These are phyloP conservation scores for Choristoneura rosaceana DNA, from an alignment of 2,888 invertebrate genomes.

Conservation along the genomic window DNA sequence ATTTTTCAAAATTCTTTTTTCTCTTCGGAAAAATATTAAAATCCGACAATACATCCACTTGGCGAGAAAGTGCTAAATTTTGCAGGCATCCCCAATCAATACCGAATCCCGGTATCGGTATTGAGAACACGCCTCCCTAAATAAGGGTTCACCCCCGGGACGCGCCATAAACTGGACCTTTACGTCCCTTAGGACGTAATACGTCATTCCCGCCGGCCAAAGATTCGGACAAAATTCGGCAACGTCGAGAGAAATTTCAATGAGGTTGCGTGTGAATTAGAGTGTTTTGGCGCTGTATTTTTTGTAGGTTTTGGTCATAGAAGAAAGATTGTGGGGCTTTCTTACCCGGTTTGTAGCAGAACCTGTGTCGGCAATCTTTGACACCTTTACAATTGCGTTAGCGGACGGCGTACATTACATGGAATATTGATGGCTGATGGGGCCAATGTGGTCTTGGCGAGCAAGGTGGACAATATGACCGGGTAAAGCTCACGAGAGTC, in stretches of 20 bases:
- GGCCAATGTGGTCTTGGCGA: too few relatives aligned
- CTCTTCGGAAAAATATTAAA: not conserved
- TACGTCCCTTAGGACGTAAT: constrained; percentile 50
- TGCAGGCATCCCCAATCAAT: constrained; percentile 16
- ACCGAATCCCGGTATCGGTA: constrained; percentile 32
- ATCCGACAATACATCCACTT: not conserved
- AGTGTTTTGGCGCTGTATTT: constrained; percentile 4
- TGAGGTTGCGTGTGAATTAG: constrained; percentile 20
- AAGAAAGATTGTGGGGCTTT: too few relatives aligned
- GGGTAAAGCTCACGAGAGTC: too few relatives aligned
- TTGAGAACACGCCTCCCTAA: constrained; percentile 45
- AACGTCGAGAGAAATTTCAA: constrained; percentile 32
- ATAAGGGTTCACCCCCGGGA: constrained; percentile 45
- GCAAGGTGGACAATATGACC: too few relatives aligned
- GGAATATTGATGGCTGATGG: too few relatives aligned
- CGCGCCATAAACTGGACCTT: constrained; percentile 47
- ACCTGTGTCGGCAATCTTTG: too few relatives aligned
- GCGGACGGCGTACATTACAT: too few relatives aligned
- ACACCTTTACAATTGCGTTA: too few relatives aligned
- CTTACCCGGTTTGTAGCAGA: too few relatives aligned
- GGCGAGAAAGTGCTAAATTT: constrained; percentile 7
- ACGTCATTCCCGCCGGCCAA: constrained; percentile 52
- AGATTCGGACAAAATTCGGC: constrained; percentile 37
- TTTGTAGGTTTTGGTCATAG: not conserved
- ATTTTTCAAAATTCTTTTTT: too few relatives aligned